Evolutionary conservation across 2,888 invertebrate genomes (phyloP), one percentile per base, ranked within the genome.

Genomic region (Lagria hirta): DNA sequence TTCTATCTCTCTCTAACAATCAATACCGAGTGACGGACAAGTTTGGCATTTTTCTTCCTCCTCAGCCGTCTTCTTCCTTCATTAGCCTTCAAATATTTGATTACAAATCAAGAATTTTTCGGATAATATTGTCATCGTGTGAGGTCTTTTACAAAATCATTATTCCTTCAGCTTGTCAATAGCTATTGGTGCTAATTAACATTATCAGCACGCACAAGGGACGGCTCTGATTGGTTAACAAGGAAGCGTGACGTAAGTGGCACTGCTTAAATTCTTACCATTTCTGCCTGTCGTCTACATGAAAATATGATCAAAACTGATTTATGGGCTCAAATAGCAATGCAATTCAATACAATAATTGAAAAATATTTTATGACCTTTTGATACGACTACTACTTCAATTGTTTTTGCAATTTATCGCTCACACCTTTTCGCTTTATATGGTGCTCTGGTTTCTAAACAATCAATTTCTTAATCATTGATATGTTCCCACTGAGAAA

Each of bases 21-120:
- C 55, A 54, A 55, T 57, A 54, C 51, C 29, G 51, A 47, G 49
- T 54, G 56, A 57, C 50, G 49, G 48, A 36, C 44, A 48, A 41
- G 40, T 29, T 37, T 45, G 41, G 14, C 43, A 42, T 47, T 42
- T 41, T 48, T 24, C 29, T 32, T 10, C 7, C 30, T 30, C 8
- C 10, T 18, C n/a, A n/a, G n/a, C n/a, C 18, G 24, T 24, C 26
- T 30, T 33, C 41, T 33, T 32, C 30, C 35, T 13, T 41, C 34
- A 15, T 35, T 20, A 24, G 35, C 18, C 18, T 26, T 35, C 35
- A 35, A 26, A 35, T 24, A 26, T 35, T 35, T 26, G 35, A 26
- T 35, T 35, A 26, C 35, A 35, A n/a, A 26, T 35, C 26, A 26
- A 24, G 26, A 35, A 26, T 35, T 33, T 35, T 24, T 26, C 24